A percentile compares a stretch with the other conserved stretches of the same genome.
These are phyloP conservation scores for Dendrocincla fuliginosa DNA, from an alignment of 2,797 vertebrate species.

Conservation along the genomic window DNA sequence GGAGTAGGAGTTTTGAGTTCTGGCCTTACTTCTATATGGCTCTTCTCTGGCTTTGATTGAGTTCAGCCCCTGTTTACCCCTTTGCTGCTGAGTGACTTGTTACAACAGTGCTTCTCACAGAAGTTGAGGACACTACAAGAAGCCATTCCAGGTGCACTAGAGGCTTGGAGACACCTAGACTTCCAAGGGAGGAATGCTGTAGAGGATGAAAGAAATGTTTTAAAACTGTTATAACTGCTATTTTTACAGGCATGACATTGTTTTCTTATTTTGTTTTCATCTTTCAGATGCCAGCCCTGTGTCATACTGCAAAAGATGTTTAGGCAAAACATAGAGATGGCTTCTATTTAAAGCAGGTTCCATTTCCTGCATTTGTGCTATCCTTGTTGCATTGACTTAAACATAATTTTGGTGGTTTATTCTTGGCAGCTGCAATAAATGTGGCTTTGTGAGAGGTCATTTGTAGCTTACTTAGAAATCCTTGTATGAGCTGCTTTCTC, in stretches of 20 bases:
- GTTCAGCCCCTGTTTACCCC: neutral
- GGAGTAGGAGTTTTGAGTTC: neutral
- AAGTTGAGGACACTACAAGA: neutral
- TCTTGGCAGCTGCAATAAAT: slow-evolving; percentile 9
- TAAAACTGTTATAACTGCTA: neutral
- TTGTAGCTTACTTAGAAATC: slow-evolving; percentile 3
- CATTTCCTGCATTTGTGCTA: neutral
- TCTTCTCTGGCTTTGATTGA: neutral
- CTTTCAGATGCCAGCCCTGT: neutral
- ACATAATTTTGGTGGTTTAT: slow-evolving; percentile 25
- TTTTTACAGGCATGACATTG: neutral
- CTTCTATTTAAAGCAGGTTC: slow-evolving; percentile 26
- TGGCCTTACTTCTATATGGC: neutral
- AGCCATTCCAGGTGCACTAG: neutral
- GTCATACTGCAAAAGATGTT: neutral
- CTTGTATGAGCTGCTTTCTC: neutral
- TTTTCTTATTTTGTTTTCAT: neutral
- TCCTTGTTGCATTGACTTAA: slow-evolving; percentile 12
- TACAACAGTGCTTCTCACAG: neutral
- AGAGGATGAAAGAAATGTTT: neutral
- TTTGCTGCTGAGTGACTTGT: neutral
- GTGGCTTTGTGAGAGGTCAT: neutral
- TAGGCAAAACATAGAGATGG: neutral
- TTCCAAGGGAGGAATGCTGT: neutral
- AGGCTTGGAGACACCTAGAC: neutral